Evolutionary conservation across 2,113 vertebrate genomes (phyloP).

Genomic region (Esox niger): DNA sequence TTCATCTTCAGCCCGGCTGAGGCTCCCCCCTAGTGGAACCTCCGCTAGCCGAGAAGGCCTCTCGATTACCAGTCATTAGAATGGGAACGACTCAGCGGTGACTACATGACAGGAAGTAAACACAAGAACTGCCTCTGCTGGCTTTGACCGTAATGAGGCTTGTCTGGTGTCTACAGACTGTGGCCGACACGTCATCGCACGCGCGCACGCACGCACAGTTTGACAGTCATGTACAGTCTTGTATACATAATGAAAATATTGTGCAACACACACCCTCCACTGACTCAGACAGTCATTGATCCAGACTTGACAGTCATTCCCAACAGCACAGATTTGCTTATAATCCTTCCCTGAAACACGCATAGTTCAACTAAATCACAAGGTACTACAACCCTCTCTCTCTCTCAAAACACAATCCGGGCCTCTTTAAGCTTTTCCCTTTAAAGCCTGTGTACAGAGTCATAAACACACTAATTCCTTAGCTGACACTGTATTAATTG

Average conservation of each 20-base stretch:
- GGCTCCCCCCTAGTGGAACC: slow-evolving; percentile 10
- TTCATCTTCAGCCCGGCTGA: too few relatives aligned
- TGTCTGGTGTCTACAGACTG: neutral
- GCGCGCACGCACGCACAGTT: slow-evolving; percentile 15
- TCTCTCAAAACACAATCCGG: too few relatives aligned
- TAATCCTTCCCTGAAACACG: too few relatives aligned
- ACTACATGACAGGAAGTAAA: neutral
- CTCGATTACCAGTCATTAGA: slow-evolving; percentile 22
- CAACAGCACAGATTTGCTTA: too few relatives aligned
- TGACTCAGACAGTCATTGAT: slow-evolving; percentile 48
- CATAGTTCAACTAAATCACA: too few relatives aligned
- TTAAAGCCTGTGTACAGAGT: slow-evolving; percentile 15
- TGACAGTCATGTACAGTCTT: slow-evolving; percentile 55
- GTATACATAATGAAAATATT: slow-evolving; percentile 41
- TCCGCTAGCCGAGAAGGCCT: neutral
- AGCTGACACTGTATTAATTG: neutral
- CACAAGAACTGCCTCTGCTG: neutral
- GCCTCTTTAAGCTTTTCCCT: too few relatives aligned
- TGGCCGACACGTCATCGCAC: neutral
- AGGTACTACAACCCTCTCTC: too few relatives aligned
- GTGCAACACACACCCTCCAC: slow-evolving; percentile 25
- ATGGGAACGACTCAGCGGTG: neutral
- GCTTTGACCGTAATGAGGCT: neutral
- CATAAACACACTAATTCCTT: slow-evolving; percentile 8
- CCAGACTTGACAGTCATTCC: slow-evolving; percentile 17